These are phyloP conservation scores for Criorhina ranunculi DNA, from an alignment of 2,888 invertebrate species.

Conservation along the genomic window DNA sequence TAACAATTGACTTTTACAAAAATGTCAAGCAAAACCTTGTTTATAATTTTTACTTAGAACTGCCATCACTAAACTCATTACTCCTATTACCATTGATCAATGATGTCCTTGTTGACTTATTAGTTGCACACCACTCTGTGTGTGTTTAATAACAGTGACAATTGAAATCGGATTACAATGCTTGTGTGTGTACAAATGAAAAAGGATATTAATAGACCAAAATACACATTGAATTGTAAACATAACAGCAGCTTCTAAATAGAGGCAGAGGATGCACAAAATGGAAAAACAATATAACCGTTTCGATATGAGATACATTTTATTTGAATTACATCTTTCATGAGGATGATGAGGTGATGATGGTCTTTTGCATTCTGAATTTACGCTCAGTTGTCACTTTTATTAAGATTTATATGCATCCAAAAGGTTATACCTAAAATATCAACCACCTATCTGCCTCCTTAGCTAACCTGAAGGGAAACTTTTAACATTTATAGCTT, in stretches of 20 bases:
- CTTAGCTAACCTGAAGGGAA: neutral
- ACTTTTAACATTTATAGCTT: conserved; percentile 16
- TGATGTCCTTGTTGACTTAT: too few relatives aligned
- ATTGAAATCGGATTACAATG: conserved; percentile 29
- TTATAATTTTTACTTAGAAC: too few relatives aligned
- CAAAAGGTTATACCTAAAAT: too few relatives aligned
- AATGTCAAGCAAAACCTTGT: too few relatives aligned
- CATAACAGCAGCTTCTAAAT: neutral
- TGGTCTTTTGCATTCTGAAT: neutral
- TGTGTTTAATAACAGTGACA: conserved; percentile 16
- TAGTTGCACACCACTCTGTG: neutral
- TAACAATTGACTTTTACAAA: too few relatives aligned
- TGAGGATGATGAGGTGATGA: neutral
- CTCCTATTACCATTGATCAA: too few relatives aligned
- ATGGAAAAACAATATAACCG: conserved; percentile 2
- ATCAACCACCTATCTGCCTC: too few relatives aligned
- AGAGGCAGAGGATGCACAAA: neutral
- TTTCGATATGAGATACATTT: conserved; percentile 29
- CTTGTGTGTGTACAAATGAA: neutral
- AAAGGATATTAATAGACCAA: neutral
- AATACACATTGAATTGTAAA: neutral
- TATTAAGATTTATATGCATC: conserved; percentile 15
- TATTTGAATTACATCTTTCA: conserved; percentile 29
- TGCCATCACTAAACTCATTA: too few relatives aligned
- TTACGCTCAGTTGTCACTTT: conserved; percentile 17